Base-by-base conservation (phyloP, 1,140 invertebrate species). In the Augochlora pura region DNA sequence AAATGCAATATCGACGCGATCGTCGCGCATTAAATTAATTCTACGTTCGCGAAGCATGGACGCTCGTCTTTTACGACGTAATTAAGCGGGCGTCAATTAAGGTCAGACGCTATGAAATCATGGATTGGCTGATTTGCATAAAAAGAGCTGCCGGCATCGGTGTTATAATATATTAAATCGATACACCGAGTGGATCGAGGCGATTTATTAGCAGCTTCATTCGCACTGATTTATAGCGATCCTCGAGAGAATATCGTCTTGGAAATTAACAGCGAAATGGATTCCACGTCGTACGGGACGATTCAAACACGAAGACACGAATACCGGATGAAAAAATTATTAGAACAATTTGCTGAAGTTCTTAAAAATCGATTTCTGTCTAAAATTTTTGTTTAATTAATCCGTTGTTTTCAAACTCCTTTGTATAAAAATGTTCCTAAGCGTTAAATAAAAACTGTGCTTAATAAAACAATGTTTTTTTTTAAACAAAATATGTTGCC, bases 1-100 rank as follows among this genome's bases (percentile, higher is more conserved):
- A 62, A 23, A 42, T 8, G 9, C 38, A 38, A 65, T 62, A 27
- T 6, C 14, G 18, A 27, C 7, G 49, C 9, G 25, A 32, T 12
- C 38, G 21, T 1, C 9, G 63, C 12, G 2, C 38, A 23, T 65
- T 42, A 42, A 65, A 23, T 65, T 42, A 65, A 65, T 65, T 10
- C 2, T 21, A 1, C 0, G 5, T 65, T 42, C 63, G 21, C 14
- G 21, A 38, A 16, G 16, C 4, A 9, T 6, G 18, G 66, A 5
- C 23, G 49, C n/a, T 42, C 25, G 39, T 66, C 63, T 10, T 75
- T 75, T 57, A 39, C 12, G 32, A 49, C 38, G 63, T 39, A 67
- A 76, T 67, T 57, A 65, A 57, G 32, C 49, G 10, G 38, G 38
- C 27, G 32, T 75, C 25, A 57, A 75, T 54, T 54, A 76, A 76